Conservation (phyloP, 1,140 invertebrate species). For the Zaprionus kolodkinae region DNA sequence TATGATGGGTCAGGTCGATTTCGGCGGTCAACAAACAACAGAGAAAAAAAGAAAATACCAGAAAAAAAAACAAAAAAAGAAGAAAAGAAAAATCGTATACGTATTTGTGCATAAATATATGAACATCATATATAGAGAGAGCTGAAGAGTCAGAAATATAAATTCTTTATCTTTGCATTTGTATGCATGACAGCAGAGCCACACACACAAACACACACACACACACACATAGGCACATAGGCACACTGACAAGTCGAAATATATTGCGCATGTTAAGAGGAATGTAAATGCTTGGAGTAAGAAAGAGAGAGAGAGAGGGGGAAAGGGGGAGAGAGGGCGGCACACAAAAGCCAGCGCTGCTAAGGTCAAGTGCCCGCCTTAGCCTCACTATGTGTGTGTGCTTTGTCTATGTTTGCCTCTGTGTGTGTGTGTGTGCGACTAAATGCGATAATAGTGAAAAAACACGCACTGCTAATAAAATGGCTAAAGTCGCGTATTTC, state of each 20-base stretch:
- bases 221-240: constrained; percentile 27
- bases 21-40: constrained; percentile 45
- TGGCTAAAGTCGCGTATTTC: constrained; percentile 72
- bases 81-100: constrained; percentile 37
- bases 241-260: constrained; percentile 62
- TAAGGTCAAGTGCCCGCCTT: constrained; percentile 63
- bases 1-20: constrained; percentile 70
- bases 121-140: constrained; percentile 20
- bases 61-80: constrained; percentile 16
- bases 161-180: constrained; percentile 72
- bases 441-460: constrained; percentile 76
- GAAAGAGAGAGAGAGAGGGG: too few relatives aligned
- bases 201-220: constrained; percentile 27
- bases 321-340: background rate
- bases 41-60: background rate
- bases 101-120: constrained; percentile 27
- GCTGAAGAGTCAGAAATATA: constrained; percentile 36
- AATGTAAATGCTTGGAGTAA: constrained; percentile 71
- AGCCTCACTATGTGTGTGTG: background rate
- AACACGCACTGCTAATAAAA: constrained; percentile 83
- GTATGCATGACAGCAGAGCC: constrained; percentile 63
- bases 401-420: too few relatives aligned
- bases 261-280: constrained; percentile 76
- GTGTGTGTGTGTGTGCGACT: constrained; percentile 25
- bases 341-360: constrained; percentile 57